Evolutionary conservation across 1,140 invertebrate species (phyloP).

Genomic region (Habropoda laboriosa): DNA sequence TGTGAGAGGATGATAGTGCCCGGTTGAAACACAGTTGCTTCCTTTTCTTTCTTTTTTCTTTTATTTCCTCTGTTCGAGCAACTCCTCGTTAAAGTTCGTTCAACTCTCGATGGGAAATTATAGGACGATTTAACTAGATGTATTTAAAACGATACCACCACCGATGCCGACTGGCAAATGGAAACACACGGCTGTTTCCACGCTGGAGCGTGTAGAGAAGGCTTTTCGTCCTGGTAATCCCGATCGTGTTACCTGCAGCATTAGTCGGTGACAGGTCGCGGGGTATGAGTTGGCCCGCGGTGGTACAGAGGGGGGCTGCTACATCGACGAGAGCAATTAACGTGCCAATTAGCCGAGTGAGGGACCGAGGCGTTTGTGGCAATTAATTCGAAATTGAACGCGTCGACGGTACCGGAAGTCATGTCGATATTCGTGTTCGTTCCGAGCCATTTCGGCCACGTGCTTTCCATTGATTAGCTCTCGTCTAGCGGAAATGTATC

Average conservation of each 20-base stretch:
- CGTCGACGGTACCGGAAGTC: slow-evolving; percentile 71
- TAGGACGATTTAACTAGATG: not conserved
- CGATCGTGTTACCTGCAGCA: slow-evolving; percentile 17
- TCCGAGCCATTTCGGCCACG: not conserved
- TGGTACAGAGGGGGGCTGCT: not conserved
- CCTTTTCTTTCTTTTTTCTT: not conserved
- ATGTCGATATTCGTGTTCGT: slow-evolving; percentile 52
- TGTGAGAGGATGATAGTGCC: not conserved
- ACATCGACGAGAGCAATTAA: slow-evolving; percentile 70
- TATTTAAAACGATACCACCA: no score
- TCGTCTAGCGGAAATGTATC: not conserved
- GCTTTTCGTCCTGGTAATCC: slow-evolving; percentile 43
- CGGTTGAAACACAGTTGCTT: not conserved
- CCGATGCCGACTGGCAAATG: no score
- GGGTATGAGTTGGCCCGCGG: not conserved
- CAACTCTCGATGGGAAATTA: not conserved
- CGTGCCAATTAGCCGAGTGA: slow-evolving; percentile 67
- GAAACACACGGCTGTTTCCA: slow-evolving; percentile 14
- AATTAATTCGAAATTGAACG: slow-evolving; percentile 72
- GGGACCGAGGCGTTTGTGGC: slow-evolving; percentile 52
- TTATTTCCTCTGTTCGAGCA: no score
- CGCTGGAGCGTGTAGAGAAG: slow-evolving; percentile 23
- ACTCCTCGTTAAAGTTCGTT: not conserved
- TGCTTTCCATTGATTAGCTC: not conserved
- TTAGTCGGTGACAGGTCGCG: slow-evolving; percentile 16